These are phyloP conservation scores for Napeogenes sylphis DNA, from an alignment of 2,888 invertebrate genomes.

Conservation along the genomic window DNA sequence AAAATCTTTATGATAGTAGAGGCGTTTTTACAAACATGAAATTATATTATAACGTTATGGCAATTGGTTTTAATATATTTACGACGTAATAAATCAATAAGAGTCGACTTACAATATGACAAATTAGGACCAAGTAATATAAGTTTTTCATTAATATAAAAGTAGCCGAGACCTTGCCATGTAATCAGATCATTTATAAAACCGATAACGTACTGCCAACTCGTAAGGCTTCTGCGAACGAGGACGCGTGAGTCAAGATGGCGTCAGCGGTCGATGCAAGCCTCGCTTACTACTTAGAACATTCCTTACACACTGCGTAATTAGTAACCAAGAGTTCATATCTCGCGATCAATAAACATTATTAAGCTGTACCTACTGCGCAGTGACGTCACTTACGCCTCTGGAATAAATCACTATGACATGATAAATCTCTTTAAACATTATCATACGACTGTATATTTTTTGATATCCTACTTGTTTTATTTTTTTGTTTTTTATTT, in stretches of 20 bases:
- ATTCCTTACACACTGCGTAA: constrained; percentile 46
- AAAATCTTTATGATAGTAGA: too few relatives aligned
- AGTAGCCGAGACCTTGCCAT: constrained; percentile 16
- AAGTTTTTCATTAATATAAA: constrained; percentile 2
- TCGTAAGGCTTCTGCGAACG: constrained; percentile 33
- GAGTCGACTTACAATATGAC: too few relatives aligned
- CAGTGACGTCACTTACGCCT: constrained; percentile 11
- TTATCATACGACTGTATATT: too few relatives aligned
- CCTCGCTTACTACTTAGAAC: constrained; percentile 33
- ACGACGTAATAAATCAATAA: too few relatives aligned
- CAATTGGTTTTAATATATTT: too few relatives aligned
- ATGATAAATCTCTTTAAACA: background rate
- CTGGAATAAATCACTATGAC: too few relatives aligned
- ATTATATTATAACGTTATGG: too few relatives aligned
- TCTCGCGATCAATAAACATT: constrained; percentile 13
- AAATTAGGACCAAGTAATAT: background rate
- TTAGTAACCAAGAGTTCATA: constrained; percentile 19
- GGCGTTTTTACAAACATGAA: too few relatives aligned
- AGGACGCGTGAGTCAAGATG: constrained; percentile 56
- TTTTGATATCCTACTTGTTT: too few relatives aligned
- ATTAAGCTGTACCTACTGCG: background rate
- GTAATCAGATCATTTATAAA: constrained; percentile 31
- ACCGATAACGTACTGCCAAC: constrained; percentile 25
- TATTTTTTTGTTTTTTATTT: too few relatives aligned
- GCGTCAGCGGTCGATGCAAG: constrained; percentile 43